These are phyloP conservation scores for Margaritifera margaritifera DNA, from an alignment of 2,888 invertebrate species.

Conservation along the genomic window DNA sequence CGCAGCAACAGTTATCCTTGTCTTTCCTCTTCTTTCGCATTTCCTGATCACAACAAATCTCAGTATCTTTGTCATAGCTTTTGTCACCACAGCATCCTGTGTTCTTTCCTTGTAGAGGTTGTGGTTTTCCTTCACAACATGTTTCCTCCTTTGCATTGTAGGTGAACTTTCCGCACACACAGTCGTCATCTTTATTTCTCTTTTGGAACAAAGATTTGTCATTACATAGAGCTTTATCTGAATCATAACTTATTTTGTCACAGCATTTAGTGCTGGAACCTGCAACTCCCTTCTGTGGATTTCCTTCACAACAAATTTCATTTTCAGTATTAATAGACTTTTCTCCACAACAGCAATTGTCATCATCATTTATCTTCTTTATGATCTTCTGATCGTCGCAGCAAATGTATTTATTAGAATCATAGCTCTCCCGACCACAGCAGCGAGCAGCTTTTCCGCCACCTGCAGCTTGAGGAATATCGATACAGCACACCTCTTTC, in stretches of 20 bases:
- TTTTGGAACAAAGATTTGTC: slow-evolving; percentile 22
- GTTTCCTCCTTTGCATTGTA: slow-evolving; percentile 23
- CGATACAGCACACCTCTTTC: slow-evolving; percentile 29
- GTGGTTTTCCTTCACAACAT: slow-evolving; percentile 26
- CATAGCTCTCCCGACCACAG: slow-evolving; percentile 25
- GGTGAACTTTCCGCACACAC: slow-evolving; percentile 25
- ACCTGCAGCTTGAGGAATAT: slow-evolving; percentile 20
- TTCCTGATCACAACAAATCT: slow-evolving; percentile 25
- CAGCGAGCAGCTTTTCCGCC: slow-evolving; percentile 23
- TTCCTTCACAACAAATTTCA: slow-evolving; percentile 26
- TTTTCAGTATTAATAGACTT: slow-evolving; percentile 23
- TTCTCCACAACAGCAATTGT: slow-evolving; percentile 30
- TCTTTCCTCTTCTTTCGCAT: slow-evolving; percentile 21
- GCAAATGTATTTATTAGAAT: slow-evolving; percentile 19
- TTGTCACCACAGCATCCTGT: slow-evolving; percentile 23
- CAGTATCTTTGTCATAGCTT: slow-evolving; percentile 20
- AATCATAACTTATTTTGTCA: slow-evolving; percentile 22
- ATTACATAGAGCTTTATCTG: slow-evolving; percentile 20
- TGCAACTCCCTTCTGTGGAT: slow-evolving; percentile 18
- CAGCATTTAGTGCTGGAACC: slow-evolving; percentile 25
- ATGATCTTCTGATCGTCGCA: slow-evolving; percentile 27
- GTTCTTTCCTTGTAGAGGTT: slow-evolving; percentile 8
- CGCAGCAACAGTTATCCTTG: slow-evolving; percentile 30
- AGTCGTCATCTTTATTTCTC: slow-evolving; percentile 18
- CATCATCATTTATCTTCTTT: slow-evolving; percentile 19